These are phyloP conservation scores for Parnassius apollo DNA, from an alignment of 2,888 invertebrate genomes.

Conservation along the genomic window DNA sequence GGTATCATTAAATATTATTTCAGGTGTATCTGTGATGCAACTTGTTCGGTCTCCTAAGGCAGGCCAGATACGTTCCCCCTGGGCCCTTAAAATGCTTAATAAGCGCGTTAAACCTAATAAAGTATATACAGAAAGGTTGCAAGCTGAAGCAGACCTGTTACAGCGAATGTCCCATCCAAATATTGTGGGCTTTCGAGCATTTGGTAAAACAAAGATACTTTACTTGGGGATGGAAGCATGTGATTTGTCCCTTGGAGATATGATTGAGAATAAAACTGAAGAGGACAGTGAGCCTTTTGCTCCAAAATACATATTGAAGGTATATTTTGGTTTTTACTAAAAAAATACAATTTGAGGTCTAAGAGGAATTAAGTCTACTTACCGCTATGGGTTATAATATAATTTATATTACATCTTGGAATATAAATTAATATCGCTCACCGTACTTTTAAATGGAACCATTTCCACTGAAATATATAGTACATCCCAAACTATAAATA, in stretches of 20 bases:
- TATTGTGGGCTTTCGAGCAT: conserved; percentile 87
- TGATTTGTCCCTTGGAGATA: conserved; percentile 85
- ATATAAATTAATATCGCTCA: no score
- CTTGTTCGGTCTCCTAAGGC: conserved; percentile 86
- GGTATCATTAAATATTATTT: conserved; percentile 25
- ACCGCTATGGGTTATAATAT: no score
- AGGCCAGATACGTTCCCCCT: conserved; percentile 87
- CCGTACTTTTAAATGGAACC: no score
- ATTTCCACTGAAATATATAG: no score
- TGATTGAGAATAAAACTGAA: conserved; percentile 85
- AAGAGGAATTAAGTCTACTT: no score
- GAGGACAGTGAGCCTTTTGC: conserved; percentile 80
- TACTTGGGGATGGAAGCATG: conserved; percentile 91
- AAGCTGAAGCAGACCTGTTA: conserved; percentile 87
- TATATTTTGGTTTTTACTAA: conserved; percentile 32
- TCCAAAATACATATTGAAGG: conserved; percentile 83
- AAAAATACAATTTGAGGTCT: no score
- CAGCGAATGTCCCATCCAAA: conserved; percentile 88
- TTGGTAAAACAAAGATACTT: conserved; percentile 76
- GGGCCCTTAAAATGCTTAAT: conserved; percentile 91
- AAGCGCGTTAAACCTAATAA: conserved; percentile 67
- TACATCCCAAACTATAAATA: no score
- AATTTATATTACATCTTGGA: no score
- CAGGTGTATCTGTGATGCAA: conserved; percentile 89
- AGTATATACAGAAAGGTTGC: conserved; percentile 80